Conservation (phyloP, 2,113 vertebrate genomes). For the Falcunculus frontatus region DNA sequence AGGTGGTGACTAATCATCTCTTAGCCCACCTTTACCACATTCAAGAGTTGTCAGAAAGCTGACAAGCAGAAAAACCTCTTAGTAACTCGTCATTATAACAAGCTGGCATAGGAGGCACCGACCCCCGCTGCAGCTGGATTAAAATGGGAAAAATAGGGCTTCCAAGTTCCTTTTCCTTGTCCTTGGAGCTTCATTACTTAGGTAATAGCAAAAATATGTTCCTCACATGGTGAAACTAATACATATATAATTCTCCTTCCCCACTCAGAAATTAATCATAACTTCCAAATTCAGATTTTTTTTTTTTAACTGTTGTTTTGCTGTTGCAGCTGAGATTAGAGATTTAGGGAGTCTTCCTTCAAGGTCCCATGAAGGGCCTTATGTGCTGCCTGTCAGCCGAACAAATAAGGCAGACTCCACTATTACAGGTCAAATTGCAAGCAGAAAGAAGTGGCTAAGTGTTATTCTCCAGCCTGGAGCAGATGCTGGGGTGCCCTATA, state of each 20-base stretch:
- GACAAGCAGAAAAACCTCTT: conserved; percentile 42
- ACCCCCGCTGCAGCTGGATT: conserved; percentile 20
- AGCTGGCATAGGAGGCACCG: conserved; percentile 15
- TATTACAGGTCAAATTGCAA: neutral
- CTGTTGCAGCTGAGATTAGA: neutral
- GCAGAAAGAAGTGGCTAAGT: neutral
- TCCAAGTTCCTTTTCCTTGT: conserved; percentile 41
- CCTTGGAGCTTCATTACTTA: conserved; percentile 7
- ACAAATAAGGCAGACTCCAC: neutral
- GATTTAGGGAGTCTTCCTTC: neutral
- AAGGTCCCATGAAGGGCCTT: neutral
- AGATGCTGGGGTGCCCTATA: neutral
- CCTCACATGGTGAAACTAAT: conserved; percentile 14
- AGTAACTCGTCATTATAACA: conserved; percentile 29
- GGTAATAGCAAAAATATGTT: conserved; percentile 31
- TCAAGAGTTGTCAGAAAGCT: conserved; percentile 27
- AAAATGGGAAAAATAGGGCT: conserved; percentile 34
- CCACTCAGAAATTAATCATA: conserved; percentile 22
- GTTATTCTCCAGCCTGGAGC: neutral
- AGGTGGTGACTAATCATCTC: conserved; percentile 49
- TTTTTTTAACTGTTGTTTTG: neutral
- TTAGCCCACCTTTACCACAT: conserved; percentile 46
- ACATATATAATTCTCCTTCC: conserved; percentile 7
- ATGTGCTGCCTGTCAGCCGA: neutral
- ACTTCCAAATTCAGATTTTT: neutral